Evolutionary conservation across 2,888 invertebrate species (phyloP).

Genomic region (Lasioglossum lativentre): DNA sequence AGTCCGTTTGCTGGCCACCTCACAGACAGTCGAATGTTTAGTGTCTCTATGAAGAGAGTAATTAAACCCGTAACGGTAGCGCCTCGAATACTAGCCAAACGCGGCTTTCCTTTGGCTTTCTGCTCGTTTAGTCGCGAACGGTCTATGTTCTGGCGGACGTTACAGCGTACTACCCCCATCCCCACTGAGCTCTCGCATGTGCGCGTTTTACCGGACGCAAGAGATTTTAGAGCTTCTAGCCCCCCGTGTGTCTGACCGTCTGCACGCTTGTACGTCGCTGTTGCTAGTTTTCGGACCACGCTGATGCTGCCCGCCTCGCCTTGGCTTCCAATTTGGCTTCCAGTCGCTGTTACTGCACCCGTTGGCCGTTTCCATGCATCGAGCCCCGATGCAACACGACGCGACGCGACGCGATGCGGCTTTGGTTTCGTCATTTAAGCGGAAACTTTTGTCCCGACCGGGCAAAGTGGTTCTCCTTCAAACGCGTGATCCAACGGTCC

Average conservation of each 20-base stretch:
- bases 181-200: constrained; percentile 43
- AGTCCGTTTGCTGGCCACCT: constrained; percentile 37
- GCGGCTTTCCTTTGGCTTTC: constrained; percentile 71
- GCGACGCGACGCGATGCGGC: constrained; percentile 55
- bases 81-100: constrained; percentile 67
- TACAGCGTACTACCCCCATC: neutral
- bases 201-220: constrained; percentile 58
- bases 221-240: constrained; percentile 60
- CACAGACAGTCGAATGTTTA: constrained; percentile 67
- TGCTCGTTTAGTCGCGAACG: constrained; percentile 68
- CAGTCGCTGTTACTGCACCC: constrained; percentile 20
- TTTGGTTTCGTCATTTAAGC: constrained; percentile 62
- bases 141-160: constrained; percentile 32
- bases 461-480: constrained; percentile 34
- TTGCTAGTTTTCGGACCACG: constrained; percentile 58
- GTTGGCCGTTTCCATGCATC: constrained; percentile 27
- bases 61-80: constrained; percentile 68
- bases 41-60: constrained; percentile 67
- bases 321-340: constrained; percentile 70
- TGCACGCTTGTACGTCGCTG: constrained; percentile 34
- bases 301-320: constrained; percentile 41
- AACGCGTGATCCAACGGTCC: neutral
- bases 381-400: constrained; percentile 60
- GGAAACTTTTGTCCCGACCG: constrained; percentile 46
- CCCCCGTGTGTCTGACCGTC: constrained; percentile 20